Conservation (phyloP, 92 coral and sea anemone genomes). For the Zoanthus sansibaricus region DNA sequence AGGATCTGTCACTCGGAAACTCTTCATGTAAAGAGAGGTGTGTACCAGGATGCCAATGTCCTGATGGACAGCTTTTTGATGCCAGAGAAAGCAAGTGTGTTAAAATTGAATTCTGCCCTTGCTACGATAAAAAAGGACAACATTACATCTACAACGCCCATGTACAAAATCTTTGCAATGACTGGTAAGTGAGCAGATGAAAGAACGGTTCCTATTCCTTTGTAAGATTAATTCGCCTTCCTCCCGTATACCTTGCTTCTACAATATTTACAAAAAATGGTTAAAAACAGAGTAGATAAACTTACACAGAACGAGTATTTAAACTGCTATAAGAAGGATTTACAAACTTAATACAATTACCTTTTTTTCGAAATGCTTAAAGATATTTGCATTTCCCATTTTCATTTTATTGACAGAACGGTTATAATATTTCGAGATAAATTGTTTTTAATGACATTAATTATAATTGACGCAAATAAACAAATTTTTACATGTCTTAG, state of each 20-base stretch:
- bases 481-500: too few relatives aligned
- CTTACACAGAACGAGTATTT: too few relatives aligned
- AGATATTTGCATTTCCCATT: too few relatives aligned
- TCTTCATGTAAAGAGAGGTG: slow-evolving; percentile 74
- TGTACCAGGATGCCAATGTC: slow-evolving; percentile 82
- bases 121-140: slow-evolving; percentile 66
- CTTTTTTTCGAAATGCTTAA: too few relatives aligned
- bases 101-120: slow-evolving; percentile 68
- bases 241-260: not conserved
- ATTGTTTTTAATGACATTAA: too few relatives aligned
- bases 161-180: slow-evolving; percentile 62
- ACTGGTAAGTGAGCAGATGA: slow-evolving; percentile 61
- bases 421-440: too few relatives aligned
- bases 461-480: too few relatives aligned
- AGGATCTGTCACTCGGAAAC: slow-evolving; percentile 74
- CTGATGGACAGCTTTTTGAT: slow-evolving; percentile 70
- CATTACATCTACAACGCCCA: slow-evolving; percentile 73
- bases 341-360: too few relatives aligned
- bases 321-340: too few relatives aligned
- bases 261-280: too few relatives aligned
- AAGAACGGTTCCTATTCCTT: not conserved
- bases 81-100: slow-evolving; percentile 76
- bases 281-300: too few relatives aligned
- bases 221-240: not conserved
- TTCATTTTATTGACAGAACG: too few relatives aligned